phyloP scores from a whole-genome alignment of 2,888 invertebrate genomes.

The Tetramorium bicarinatum region DNA sequence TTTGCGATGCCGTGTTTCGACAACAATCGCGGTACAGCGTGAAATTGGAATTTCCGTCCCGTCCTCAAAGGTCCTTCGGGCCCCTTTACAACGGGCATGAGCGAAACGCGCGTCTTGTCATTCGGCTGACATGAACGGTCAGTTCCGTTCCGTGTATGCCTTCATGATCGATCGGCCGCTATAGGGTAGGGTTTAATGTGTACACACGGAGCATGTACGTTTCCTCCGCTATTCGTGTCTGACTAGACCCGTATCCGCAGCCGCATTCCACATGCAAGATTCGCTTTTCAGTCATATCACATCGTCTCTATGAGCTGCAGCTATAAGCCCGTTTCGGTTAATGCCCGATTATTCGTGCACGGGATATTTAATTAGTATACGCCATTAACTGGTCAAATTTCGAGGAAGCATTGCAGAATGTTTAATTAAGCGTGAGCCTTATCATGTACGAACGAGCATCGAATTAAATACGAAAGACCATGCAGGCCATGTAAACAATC shows the following conservation, averaged over 20 bases:
- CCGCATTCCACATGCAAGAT: constrained; percentile 37
- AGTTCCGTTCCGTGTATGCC: constrained; percentile 40
- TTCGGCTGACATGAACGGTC: constrained; percentile 61
- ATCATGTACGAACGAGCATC: not conserved
- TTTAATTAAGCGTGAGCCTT: constrained; percentile 20
- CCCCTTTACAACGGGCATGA: constrained; percentile 58
- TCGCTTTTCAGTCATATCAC: constrained; percentile 40
- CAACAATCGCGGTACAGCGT: constrained; percentile 55
- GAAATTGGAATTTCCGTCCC: constrained; percentile 71
- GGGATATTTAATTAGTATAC: constrained; percentile 35
- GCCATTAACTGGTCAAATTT: constrained; percentile 18
- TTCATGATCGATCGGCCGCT: constrained; percentile 60
- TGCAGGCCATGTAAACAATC: not conserved
- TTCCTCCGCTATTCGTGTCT: constrained; percentile 24
- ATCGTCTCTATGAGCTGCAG: constrained; percentile 3
- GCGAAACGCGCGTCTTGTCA: constrained; percentile 67
- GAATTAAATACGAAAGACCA: constrained; percentile 25
- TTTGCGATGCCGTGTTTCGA: constrained; percentile 36
- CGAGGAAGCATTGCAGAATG: not conserved
- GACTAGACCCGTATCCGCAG: constrained; percentile 10
- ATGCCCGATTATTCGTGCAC: constrained; percentile 19
- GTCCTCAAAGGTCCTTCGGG: constrained; percentile 56
- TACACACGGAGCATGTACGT: constrained; percentile 44
- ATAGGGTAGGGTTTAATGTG: constrained; percentile 46
- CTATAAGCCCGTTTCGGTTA: not conserved